Conservation (phyloP, 2,888 invertebrate genomes). For the Xylophagus ater region DNA sequence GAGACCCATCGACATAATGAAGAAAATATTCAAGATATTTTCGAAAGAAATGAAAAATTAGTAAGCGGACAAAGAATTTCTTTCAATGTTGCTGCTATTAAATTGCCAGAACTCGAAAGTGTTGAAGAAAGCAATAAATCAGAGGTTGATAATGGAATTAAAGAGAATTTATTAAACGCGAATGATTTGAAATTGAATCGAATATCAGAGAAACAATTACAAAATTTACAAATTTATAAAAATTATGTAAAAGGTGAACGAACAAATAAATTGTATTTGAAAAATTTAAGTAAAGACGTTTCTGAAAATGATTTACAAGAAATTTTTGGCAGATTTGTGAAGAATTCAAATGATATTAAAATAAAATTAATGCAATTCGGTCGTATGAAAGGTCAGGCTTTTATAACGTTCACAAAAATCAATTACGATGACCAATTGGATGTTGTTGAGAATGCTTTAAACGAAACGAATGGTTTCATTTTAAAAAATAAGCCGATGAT, state of each 20-base stretch:
- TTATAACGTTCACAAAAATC: slow-evolving; percentile 50
- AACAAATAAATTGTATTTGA: slow-evolving; percentile 79
- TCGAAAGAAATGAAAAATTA: slow-evolving; percentile 13
- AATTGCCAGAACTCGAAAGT: slow-evolving; percentile 2
- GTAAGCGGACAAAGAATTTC: slow-evolving; percentile 22
- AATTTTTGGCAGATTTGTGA: slow-evolving; percentile 59
- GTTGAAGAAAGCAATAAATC: no score
- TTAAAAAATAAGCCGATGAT: slow-evolving; percentile 83
- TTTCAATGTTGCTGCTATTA: slow-evolving; percentile 20
- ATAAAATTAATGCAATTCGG: slow-evolving; percentile 87
- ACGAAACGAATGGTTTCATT: slow-evolving; percentile 78
- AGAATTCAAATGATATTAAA: slow-evolving; percentile 43
- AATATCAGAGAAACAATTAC: slow-evolving; percentile 59
- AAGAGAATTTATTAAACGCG: slow-evolving; percentile 42
- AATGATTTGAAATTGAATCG: slow-evolving; percentile 57
- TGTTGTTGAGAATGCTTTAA: slow-evolving; percentile 63
- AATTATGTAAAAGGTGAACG: slow-evolving; percentile 75
- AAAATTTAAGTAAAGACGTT: slow-evolving; percentile 76
- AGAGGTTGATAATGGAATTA: background rate
- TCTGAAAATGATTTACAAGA: slow-evolving; percentile 61
- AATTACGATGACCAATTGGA: slow-evolving; percentile 13
- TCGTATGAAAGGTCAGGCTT: slow-evolving; percentile 93
- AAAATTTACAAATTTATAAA: slow-evolving; percentile 66
- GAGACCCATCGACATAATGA: background rate
- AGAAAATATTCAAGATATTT: slow-evolving; percentile 9